Percentiles rank a stretch among this genome's conserved stretches.
phyloP scores from a whole-genome alignment of 23 tunicate genomes.

The Oikopleura albicans region DNA sequence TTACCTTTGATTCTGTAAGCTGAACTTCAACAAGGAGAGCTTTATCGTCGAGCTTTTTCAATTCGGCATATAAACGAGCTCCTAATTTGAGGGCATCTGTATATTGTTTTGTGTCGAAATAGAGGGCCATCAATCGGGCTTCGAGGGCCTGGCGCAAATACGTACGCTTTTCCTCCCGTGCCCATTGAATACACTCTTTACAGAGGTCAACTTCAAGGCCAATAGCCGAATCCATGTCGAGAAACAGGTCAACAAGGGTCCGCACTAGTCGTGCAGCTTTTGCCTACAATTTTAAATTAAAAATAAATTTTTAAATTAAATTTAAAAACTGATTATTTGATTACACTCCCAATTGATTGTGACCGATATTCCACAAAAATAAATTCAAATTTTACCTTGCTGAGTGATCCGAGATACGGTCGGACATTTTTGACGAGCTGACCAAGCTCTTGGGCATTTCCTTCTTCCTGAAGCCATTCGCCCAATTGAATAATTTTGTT shows the following conservation, averaged over 20 bases:
- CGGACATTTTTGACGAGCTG: not conserved
- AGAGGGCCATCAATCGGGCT: conserved; percentile 84
- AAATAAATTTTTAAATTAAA: too few relatives aligned
- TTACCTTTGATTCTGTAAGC: conserved; percentile 34
- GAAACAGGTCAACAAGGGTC: conserved; percentile 76
- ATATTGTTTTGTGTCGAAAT: conserved; percentile 68
- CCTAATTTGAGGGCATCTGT: conserved; percentile 72
- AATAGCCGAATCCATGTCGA: conserved; percentile 74
- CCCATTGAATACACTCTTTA: conserved; percentile 93
- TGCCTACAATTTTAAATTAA: too few relatives aligned
- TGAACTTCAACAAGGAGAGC: conserved; percentile 85
- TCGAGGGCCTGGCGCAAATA: conserved; percentile 86
- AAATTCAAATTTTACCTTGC: conserved; percentile 5
- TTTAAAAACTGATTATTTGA: too few relatives aligned
- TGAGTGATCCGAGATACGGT: not conserved
- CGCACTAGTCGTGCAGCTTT: conserved; percentile 95
- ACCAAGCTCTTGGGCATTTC: conserved; percentile 11
- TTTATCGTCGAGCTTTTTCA: conserved; percentile 92
- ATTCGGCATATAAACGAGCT: conserved; percentile 16
- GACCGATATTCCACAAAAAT: too few relatives aligned
- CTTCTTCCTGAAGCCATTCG: conserved; percentile 3
- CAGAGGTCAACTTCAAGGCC: conserved; percentile 49
- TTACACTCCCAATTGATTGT: too few relatives aligned
- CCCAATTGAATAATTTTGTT: not conserved
- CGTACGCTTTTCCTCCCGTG: conserved; percentile 89